Conservation (phyloP, 2,113 vertebrate genomes). For the Eubucco bourcierii region DNA sequence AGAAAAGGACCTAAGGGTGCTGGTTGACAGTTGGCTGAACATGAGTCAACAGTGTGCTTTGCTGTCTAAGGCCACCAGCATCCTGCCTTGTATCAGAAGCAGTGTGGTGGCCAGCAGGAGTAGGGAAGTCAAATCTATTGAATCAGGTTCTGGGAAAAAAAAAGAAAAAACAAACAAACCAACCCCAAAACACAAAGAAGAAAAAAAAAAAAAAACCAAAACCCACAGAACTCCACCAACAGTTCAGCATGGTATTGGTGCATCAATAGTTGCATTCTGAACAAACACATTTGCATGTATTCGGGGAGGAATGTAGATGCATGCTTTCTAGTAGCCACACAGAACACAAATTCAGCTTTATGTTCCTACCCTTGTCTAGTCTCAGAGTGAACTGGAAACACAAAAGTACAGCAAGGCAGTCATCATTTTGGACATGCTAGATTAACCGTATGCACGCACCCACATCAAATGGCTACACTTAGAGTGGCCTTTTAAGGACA, state of each 20-base stretch:
- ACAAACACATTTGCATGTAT: neutral
- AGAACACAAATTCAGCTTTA: neutral
- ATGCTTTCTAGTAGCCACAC: neutral
- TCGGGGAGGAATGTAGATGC: neutral
- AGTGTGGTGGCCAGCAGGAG: too few species aligned
- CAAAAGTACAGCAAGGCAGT: neutral
- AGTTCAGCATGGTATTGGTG: neutral
- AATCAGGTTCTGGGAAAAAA: neutral
- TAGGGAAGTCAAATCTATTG: neutral
- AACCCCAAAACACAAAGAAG: neutral
- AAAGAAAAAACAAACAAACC: too few species aligned
- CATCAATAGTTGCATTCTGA: neutral
- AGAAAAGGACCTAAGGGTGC: too few species aligned
- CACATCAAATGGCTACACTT: neutral
- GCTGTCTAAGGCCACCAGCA: too few species aligned
- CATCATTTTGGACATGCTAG: neutral
- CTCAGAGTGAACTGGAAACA: neutral
- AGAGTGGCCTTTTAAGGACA: fast-evolving
- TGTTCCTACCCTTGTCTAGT: neutral
- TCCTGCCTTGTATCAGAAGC: too few species aligned
- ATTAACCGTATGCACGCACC: neutral
- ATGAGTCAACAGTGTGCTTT: too few species aligned
- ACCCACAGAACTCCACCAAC: too few species aligned
- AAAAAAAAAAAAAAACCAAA: too few species aligned
- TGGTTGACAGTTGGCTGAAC: too few species aligned